Evolutionary conservation across 2,888 invertebrate genomes (phyloP), one percentile per base, ranked within the genome.

Genomic region (Cataglyphis rosenhaueri): DNA sequence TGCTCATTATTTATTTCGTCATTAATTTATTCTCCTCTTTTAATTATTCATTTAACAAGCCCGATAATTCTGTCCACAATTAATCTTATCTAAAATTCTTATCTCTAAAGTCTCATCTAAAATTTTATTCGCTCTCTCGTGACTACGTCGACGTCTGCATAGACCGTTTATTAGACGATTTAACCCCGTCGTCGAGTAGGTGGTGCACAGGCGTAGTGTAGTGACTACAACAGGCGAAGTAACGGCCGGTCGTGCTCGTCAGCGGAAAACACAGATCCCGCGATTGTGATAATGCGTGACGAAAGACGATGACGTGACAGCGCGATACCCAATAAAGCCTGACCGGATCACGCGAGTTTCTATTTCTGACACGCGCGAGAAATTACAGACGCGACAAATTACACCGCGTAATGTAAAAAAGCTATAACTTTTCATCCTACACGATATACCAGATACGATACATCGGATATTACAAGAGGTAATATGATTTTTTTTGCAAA

Each of bases 221-320:
- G 76, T 86, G 85, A 88, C 88, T 88, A n/a, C n/a, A 88, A 88
- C 73, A 79, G 78, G 35, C 70, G 18, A 76, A 81, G 74, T 79
- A 65, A 74, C 38, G 70, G 83, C 81, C 52, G 61, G 81, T 65
- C 70, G 82, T 83, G 78, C 86, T 88, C 85, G 87, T 87, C 88
- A 88, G 62, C 59, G 88, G 88, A 84, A 88, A 88, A 88, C 73
- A 85, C 87, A 61, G 88, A 88, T 88, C 87, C 88, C 88, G 64
- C 66, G 64, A 44, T 38, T 64, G 81, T 48, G 88, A 88, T 88
- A 88, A 85, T 71, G 83, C 59, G 75, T 82, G 76, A 70, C 83
- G 75, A 83, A 79, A 86, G 85, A 70, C 84, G 71, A 55, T 81
- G 71, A 78, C 78, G 55, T 84, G 66, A 75, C 32, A 75, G 48